Evolutionary conservation across 2,888 invertebrate species (phyloP).

Genomic region (Drosophila bunnanda): DNA sequence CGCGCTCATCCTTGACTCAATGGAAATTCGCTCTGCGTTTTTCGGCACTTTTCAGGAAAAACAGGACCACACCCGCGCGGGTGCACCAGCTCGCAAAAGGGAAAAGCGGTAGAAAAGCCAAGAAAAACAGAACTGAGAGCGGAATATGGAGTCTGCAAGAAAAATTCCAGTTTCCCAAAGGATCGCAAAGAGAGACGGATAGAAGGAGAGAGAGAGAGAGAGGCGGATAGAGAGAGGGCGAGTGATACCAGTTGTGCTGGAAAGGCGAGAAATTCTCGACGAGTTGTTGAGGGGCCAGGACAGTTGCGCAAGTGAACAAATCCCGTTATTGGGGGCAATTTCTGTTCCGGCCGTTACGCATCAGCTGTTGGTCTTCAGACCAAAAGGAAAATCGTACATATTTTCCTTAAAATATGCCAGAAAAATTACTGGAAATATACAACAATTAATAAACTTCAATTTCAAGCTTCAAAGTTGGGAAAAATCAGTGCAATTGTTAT

Average conservation of each 20-base stretch:
- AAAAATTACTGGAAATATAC: neutral
- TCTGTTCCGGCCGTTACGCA: constrained; percentile 37
- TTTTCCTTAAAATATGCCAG: neutral
- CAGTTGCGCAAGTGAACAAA: constrained; percentile 71
- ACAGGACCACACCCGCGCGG: constrained; percentile 84
- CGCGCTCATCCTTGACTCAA: constrained; percentile 10
- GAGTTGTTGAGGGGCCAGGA: constrained; percentile 44
- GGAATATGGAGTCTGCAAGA: constrained; percentile 42
- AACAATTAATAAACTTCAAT: no score
- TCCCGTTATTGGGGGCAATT: constrained; percentile 63
- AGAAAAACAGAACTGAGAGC: constrained; percentile 45
- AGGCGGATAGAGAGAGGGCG: constrained; percentile 17
- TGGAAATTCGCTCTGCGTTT: constrained; percentile 37
- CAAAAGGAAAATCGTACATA: fast-evolving
- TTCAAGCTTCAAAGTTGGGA: neutral
- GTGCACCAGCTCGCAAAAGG: constrained; percentile 82
- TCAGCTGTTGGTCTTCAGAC: constrained; percentile 33
- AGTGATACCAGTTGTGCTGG: constrained; percentile 6
- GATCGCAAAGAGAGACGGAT: constrained; percentile 58
- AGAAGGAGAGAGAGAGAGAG: constrained; percentile 46
- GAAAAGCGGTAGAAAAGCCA: constrained; percentile 44
- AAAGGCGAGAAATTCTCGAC: constrained; percentile 23
- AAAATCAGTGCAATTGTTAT: neutral
- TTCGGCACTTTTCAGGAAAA: constrained; percentile 50
- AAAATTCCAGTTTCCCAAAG: constrained; percentile 73